Evolutionary conservation across 2,113 vertebrate species (phyloP), one percentile per base, ranked within the genome.

Genomic region (Martes martes): DNA sequence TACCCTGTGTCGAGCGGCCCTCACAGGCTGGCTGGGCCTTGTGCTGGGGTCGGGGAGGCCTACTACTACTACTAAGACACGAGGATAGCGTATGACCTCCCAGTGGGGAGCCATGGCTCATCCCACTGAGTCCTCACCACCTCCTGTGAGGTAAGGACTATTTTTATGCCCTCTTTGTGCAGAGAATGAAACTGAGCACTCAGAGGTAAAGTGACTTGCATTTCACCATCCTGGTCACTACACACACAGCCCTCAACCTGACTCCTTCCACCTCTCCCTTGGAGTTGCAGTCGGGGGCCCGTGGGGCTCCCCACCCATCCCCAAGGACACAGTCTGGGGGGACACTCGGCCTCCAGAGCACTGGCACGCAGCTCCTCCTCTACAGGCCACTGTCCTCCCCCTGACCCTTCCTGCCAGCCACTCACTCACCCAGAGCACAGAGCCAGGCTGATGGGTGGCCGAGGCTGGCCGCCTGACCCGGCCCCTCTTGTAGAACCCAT

Each of bases 401-500:
- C 0, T 1, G 11, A n/a, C 52, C 79, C 59, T 63, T 33, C n/a
- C 9, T 36, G 57, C 26, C 82, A 69, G 69, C 55, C 69, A 59
- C 31, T 28, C 45, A 57, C 47, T 26, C 21, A 9, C 63, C 52
- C 19, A 33, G 10, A 47, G 28, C 28, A 24, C 65, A 36, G 45
- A 73, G 87, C 55, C 52, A 28, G 71, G 63, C 19, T 55, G 8
- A 6, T 8, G 14, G 11, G 19, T 2, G 39, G 71, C 52, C 31
- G 14, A 23, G 8, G 26, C 21, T 8, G 10, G 11, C 36, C n/a
- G 28, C 79, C 50, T 94, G 39, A 84, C 45, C 86, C 80, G 23
- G n/a, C 28, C 76, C 10, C 3, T 85, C 79, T 81, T 36, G 0
- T 94, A 99, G 99, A 99, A 50, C 9, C 98, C 0, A 98, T 99